Evolutionary conservation across 2,797 vertebrate genomes (phyloP).

Genomic region (Enoplosus armatus): DNA sequence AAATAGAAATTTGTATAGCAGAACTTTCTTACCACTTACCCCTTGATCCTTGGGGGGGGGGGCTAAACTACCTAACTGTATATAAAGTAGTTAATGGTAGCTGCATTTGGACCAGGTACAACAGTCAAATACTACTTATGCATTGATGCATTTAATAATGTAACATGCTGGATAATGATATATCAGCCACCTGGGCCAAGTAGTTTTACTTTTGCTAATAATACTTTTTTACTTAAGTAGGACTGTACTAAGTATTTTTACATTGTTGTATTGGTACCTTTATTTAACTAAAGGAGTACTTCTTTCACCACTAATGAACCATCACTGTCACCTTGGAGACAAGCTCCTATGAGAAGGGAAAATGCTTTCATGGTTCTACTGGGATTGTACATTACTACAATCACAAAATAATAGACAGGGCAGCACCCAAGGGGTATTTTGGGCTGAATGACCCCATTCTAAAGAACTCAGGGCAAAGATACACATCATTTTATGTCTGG

Average conservation of each 20-base stretch:
- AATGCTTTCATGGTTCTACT: neutral
- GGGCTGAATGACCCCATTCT: slow-evolving; percentile 39
- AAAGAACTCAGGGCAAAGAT: slow-evolving; percentile 60
- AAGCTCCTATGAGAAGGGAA: neutral
- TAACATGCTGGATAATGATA: neutral
- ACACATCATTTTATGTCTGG: slow-evolving; percentile 65
- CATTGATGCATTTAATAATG: neutral
- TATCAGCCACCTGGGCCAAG: neutral
- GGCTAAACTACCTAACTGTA: neutral
- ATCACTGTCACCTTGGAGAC: neutral
- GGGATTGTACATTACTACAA: slow-evolving; percentile 14
- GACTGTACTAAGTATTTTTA: neutral
- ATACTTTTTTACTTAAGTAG: neutral
- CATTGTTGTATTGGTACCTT: neutral
- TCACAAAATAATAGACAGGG: slow-evolving; percentile 65
- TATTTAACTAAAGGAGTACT: neutral
- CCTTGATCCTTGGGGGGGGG: neutral
- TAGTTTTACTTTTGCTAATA: neutral
- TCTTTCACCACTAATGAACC: neutral
- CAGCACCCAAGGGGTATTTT: slow-evolving; percentile 29
- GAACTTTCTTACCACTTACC: neutral
- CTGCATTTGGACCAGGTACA: neutral
- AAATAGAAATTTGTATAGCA: neutral
- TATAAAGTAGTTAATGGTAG: neutral
- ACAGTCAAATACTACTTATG: neutral